These are phyloP conservation scores for Nothocercus julius DNA, from an alignment of 2,113 vertebrate genomes.

Conservation along the genomic window DNA sequence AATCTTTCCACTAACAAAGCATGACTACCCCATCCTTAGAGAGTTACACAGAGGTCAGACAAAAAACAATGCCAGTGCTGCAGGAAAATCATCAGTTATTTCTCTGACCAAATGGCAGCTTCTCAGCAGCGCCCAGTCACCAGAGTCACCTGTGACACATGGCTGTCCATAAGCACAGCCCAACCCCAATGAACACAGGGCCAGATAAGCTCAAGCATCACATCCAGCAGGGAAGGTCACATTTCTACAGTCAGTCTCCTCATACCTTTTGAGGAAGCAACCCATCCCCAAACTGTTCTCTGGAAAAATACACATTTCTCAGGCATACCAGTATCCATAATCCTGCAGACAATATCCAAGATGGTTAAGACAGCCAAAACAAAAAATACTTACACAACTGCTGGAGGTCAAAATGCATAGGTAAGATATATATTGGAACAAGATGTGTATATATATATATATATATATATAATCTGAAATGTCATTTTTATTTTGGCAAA, in stretches of 20 bases:
- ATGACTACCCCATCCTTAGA: neutral
- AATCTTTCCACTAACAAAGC: neutral
- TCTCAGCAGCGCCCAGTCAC: neutral
- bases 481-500: neutral
- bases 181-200: neutral
- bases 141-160: neutral
- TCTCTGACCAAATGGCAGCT: neutral
- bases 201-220: neutral
- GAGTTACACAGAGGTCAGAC: conserved; percentile 1
- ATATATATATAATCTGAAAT: neutral
- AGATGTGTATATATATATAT: no score
- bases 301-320: neutral
- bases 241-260: neutral
- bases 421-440: no score
- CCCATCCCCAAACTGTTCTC: neutral
- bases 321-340: neutral
- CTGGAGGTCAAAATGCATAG: neutral
- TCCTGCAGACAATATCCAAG: neutral
- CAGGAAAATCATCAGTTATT: neutral
- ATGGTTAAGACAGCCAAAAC: neutral
- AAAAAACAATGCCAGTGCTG: neutral
- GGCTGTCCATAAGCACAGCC: neutral
- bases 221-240: neutral
- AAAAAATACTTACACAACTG: neutral
- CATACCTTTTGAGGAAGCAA: neutral